Evolutionary conservation across 2,888 invertebrate species (phyloP).

Genomic region (Drosophila leonis): DNA sequence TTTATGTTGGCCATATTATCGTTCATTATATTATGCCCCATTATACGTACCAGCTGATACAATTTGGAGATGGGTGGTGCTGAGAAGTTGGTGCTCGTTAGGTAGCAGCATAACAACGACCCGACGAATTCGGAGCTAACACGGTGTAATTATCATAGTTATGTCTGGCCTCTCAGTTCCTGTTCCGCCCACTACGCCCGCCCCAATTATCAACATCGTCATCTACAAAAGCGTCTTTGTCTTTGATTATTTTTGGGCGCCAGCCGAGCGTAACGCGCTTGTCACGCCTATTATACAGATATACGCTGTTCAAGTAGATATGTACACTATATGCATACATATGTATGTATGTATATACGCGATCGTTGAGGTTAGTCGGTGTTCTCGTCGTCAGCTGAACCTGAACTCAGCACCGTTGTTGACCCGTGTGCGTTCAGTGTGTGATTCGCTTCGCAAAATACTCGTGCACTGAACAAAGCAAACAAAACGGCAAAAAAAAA

Average conservation of each 20-base stretch:
- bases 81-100: conserved; percentile 59
- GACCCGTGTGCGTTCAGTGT: conserved; percentile 58
- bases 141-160: conserved; percentile 72
- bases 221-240: conserved; percentile 72
- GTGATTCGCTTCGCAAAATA: conserved; percentile 73
- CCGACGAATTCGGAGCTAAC: conserved; percentile 59
- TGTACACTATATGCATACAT: background rate
- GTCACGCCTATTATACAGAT: conserved; percentile 79
- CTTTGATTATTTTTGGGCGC: conserved; percentile 79
- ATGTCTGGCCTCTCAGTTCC: conserved; percentile 49
- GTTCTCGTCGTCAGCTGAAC: conserved; percentile 66
- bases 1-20: conserved; percentile 55
- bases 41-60: conserved; percentile 51
- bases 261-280: conserved; percentile 80
- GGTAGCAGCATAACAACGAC: conserved; percentile 43
- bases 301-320: conserved; percentile 14
- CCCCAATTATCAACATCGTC: conserved; percentile 63
- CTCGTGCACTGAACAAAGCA: conserved; percentile 60
- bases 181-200: conserved; percentile 35
- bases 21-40: conserved; percentile 64
- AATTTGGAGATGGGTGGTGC: conserved; percentile 59
- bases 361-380: conserved; percentile 52
- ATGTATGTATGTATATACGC: background rate
- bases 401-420: conserved; percentile 67
- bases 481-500: conserved; percentile 67